These are phyloP conservation scores for Oscheius sp. DNA, from an alignment of 1,140 invertebrate genomes.

Conservation along the genomic window DNA sequence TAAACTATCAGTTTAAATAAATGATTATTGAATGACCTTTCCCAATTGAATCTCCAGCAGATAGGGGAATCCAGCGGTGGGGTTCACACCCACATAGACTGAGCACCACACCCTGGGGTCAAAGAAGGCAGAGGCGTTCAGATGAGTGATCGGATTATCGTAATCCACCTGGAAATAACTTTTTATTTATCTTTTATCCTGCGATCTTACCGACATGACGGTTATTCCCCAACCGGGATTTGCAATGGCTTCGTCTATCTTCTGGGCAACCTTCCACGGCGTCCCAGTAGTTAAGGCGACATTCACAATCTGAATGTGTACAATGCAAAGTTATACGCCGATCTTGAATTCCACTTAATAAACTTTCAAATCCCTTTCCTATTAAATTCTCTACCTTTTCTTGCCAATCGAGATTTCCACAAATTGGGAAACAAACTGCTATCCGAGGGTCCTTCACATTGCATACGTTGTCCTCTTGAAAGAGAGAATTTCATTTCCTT, in stretches of 20 bases:
- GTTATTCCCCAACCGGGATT: conserved; percentile 16
- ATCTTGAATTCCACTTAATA: no score
- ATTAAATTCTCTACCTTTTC: no score
- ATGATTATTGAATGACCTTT: neutral
- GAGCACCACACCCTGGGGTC: conserved; percentile 16
- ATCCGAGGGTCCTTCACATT: conserved; percentile 17
- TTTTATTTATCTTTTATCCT: neutral
- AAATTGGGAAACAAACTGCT: conserved; percentile 12
- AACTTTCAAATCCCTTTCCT: no score
- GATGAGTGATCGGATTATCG: conserved; percentile 3
- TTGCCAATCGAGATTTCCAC: neutral
- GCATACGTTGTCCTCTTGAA: conserved; percentile 8
- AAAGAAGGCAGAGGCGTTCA: conserved; percentile 4
- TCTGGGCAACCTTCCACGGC: conserved; percentile 1
- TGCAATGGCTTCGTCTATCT: neutral
- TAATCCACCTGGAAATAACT: conserved; percentile 11
- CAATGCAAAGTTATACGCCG: no score
- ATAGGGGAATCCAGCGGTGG: conserved; percentile 2
- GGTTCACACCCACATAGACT: conserved; percentile 22
- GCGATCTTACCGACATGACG: neutral
- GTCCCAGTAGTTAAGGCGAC: neutral
- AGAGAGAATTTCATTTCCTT: no score
- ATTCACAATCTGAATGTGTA: no score
- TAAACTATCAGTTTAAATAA: no score
- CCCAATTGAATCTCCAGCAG: conserved; percentile 24